Base-by-base conservation (phyloP, 2,888 invertebrate species). In the Aspidiotus destructor region DNA sequence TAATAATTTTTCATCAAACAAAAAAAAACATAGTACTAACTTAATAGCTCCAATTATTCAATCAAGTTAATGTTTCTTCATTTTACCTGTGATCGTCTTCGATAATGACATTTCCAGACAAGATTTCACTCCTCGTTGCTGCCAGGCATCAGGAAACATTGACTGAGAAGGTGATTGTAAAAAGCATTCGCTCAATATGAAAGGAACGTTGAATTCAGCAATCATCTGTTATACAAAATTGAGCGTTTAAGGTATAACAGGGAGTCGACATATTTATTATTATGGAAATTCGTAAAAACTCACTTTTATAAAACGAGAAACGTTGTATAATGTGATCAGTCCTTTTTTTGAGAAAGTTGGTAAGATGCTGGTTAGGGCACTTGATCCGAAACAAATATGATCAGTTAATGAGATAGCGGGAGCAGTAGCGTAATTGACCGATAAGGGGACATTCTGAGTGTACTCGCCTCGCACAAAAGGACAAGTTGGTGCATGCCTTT, bases 391-490 rank as follows among this genome's bases (percentile, higher is more conserved):
- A 40, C 16, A 67, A 67, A 67, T 60, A 48, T 48, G n/a, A 67
- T 67, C 67, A 60, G 42, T 67, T 17, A 67, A 44, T 7, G 60
- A 60, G 42, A 58, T 67, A 1, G 90, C 90, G 60, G 90, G 89
- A 72, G 86, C 86, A 57, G 91, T 90, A 11, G 91, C 91, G 77
- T 88, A 87, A 57, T 89, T 88, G 44, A 90, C 85, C 63, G 90
- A 88, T 65, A 94, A 81, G 6, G 96, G 94, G 70, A 95, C 94
- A 78, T 96, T 96, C 78, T 93, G 92, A 11, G 95, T 95, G 76
- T 92, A 93, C 78, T 94, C 93, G 48, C 94, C 94, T 77, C 92
- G 86, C 2, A 96, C 92, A 78, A 94, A 94, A 0, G 94, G 92
- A 76, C 96, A 96, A 74, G 85, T 86, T 13, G 95, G 92, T 7